Conservation (phyloP, 2,113 vertebrate genomes). For the Strix uralensis region DNA sequence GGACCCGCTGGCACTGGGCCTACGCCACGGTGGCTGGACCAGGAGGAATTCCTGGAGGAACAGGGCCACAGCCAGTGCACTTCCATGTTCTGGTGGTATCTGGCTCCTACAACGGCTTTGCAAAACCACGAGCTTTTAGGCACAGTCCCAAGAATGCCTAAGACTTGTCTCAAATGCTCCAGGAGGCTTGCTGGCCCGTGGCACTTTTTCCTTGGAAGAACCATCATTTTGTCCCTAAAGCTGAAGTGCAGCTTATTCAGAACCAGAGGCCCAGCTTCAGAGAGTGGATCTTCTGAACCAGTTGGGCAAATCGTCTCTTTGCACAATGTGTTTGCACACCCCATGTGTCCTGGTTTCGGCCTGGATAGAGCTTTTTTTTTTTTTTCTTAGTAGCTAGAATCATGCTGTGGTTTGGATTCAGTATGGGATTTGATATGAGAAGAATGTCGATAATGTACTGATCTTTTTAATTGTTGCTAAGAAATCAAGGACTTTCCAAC, state of each 20-base stretch:
- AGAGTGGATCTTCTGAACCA: not conserved
- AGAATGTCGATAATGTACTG: too few relatives aligned
- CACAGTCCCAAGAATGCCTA: not conserved
- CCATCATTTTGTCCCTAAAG: not conserved
- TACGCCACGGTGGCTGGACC: not conserved
- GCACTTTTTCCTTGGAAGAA: not conserved
- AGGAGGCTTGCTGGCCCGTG: not conserved
- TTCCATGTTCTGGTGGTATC: not conserved
- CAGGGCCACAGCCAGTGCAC: accelerated
- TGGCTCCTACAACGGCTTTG: not conserved
- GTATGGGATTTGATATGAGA: too few relatives aligned
- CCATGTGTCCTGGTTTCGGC: too few relatives aligned
- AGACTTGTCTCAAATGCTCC: not conserved
- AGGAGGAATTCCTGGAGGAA: not conserved
- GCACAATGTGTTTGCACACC: not conserved
- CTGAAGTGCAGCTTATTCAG: not conserved
- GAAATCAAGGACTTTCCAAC: too few relatives aligned
- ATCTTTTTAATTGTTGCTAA: too few relatives aligned
- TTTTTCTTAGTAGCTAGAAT: too few relatives aligned
- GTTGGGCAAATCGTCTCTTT: accelerated
- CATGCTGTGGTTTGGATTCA: too few relatives aligned
- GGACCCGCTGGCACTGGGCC: not conserved
- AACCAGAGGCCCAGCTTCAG: not conserved
- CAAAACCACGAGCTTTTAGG: not conserved
- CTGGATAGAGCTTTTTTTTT: too few relatives aligned